Evolutionary conservation across 2,113 vertebrate genomes (phyloP).

Genomic region (Dicentrarchus labrax): DNA sequence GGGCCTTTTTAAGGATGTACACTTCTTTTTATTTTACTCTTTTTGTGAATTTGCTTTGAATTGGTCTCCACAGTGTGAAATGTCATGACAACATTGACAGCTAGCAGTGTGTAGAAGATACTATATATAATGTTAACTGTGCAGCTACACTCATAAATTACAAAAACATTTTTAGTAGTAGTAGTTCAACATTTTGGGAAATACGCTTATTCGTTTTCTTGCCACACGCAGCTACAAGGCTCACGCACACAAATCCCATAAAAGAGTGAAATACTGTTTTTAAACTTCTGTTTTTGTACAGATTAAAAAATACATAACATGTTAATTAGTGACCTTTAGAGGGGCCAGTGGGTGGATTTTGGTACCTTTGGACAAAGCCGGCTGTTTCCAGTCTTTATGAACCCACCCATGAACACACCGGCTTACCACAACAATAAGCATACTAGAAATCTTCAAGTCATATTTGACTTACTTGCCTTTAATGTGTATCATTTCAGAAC

Average conservation of each 20-base stretch:
- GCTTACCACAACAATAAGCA: conserved; percentile 40
- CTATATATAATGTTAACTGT: not conserved
- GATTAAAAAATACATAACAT: no score
- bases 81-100: conserved; percentile 28
- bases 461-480: conserved; percentile 27
- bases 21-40: not conserved
- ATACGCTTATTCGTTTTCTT: not conserved
- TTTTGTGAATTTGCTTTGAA: conserved; percentile 3
- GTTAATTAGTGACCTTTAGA: no score
- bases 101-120: not conserved
- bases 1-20: not conserved
- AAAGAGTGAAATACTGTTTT: no score
- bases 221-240: not conserved
- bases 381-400: no score
- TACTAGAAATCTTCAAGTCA: conserved; percentile 49
- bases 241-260: no score
- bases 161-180: not conserved
- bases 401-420: conserved; percentile 14
- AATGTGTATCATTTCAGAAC: conserved; percentile 55
- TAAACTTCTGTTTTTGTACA: no score
- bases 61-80: conserved; percentile 22
- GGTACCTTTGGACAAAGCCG: no score
- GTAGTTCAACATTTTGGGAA: not conserved
- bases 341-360: no score
- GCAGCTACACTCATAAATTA: not conserved